Base-by-base conservation (phyloP, 1,140 invertebrate species). In the Zaprionus gabonicus region DNA sequence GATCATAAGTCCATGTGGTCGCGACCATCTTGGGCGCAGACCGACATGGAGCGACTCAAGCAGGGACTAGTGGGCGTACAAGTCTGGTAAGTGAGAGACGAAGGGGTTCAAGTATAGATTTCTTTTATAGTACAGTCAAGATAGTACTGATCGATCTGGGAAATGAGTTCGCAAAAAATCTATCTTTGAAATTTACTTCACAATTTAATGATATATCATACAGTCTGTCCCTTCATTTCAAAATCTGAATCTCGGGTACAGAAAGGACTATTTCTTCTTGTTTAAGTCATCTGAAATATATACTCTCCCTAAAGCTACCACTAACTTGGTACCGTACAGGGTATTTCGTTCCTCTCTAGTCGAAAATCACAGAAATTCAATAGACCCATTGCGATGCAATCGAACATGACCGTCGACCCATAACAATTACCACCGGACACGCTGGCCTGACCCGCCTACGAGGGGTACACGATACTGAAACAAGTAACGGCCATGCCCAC, bases 31-130 rank as follows among this genome's bases (percentile, higher is more conserved):
- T 97, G 96, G 95, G 97, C 97, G 80, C 97, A 98, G 83, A 98
- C 98, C 1, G 98, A 98, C 93, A 96, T 99, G 78, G 96, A 96
- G 53, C 94, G 97, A 91, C 93, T 98, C 65, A 94, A 95, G 77
- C 94, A 96, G 79, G 98, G 97, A 53, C 95, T 96, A 79, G 95
- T 98, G 58, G 97, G 97, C 51, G 97, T 96, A 55, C 97, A 98
- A 94, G 95, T 95, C 79, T 95, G 95, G 95, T 93, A 62, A 72
- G 67, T 76, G 17, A 0, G 20, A 51, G 9, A 7, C 38, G 38
- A 41, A 41, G 2, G 9, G 31, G 9, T 34, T 34, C 2, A 3
- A 10, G 31, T 0, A 31, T 10, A 31, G 31, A 34, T 34, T 34
- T 0, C 0, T 3, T 3, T 10, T 3, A 9, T 3, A 34, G 9